A percentile compares a stretch with the other conserved stretches of the same genome.
Conservation (phyloP, 2,113 vertebrate species). For the Tonatia bakeri region DNA sequence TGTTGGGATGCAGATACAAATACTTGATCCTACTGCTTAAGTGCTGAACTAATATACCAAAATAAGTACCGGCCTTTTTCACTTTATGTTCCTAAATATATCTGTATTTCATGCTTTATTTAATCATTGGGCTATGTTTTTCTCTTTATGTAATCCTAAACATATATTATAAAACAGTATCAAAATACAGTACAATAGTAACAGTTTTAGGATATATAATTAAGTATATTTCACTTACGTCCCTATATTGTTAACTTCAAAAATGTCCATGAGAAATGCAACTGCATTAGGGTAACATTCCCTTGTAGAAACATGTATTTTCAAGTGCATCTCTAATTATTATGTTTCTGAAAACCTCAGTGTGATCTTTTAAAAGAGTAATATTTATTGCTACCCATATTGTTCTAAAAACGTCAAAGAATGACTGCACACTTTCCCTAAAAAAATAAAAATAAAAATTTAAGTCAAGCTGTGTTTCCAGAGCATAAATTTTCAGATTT, state of each 20-base stretch:
- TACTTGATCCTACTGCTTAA: background rate
- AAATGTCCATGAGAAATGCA: background rate
- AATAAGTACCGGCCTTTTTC: background rate
- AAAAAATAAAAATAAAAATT: constrained; percentile 15
- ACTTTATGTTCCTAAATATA: background rate
- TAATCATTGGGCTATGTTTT: background rate
- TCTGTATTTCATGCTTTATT: background rate
- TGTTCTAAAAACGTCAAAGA: background rate
- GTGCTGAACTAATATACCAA: background rate
- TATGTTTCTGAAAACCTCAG: background rate
- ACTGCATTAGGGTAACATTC: background rate
- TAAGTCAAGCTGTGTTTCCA: background rate
- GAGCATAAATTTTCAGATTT: background rate
- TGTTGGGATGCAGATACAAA: background rate
- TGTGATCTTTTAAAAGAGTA: background rate
- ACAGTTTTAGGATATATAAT: background rate
- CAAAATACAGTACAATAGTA: background rate
- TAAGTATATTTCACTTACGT: background rate
- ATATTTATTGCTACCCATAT: background rate
- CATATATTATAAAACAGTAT: background rate
- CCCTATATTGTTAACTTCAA: background rate
- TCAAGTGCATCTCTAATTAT: background rate
- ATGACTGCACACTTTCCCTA: background rate
- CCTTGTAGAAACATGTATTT: background rate
- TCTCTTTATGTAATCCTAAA: background rate